These are phyloP conservation scores for Drosophila macrothrix DNA, from an alignment of 2,888 invertebrate species.

Conservation along the genomic window DNA sequence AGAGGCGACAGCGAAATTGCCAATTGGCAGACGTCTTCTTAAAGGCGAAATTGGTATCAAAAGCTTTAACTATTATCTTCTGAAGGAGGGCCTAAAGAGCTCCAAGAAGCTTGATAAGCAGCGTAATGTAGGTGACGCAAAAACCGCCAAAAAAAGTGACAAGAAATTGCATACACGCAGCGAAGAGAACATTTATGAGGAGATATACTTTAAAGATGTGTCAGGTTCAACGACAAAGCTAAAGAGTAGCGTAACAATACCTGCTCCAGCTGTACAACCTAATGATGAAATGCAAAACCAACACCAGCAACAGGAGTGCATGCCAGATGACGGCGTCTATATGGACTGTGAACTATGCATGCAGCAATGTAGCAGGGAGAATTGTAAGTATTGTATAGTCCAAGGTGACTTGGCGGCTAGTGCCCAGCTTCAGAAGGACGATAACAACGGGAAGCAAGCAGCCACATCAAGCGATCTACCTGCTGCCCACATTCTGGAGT, in stretches of 20 bases:
- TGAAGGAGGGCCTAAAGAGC: constrained; percentile 85
- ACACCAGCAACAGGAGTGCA: constrained; percentile 39
- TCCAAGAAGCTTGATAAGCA: constrained; percentile 84
- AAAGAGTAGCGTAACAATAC: constrained; percentile 17
- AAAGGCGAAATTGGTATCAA: constrained; percentile 85
- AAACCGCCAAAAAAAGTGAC: constrained; percentile 13
- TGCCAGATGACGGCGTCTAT: constrained; percentile 56
- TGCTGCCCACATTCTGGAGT: constrained; percentile 83
- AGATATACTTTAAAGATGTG: constrained; percentile 84
- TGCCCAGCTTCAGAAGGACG: constrained; percentile 25
- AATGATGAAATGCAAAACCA: constrained; percentile 56
- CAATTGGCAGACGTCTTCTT: constrained; percentile 84
- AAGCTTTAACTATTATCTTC: constrained; percentile 85
- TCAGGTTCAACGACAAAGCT: constrained; percentile 38
- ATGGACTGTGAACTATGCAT: constrained; percentile 84
- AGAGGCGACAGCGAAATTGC: constrained; percentile 74
- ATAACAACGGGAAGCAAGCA: constrained; percentile 20
- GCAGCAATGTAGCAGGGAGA: constrained; percentile 83
- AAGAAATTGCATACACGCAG: constrained; percentile 82
- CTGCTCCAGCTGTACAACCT: constrained; percentile 40
- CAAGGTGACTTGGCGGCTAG: constrained; percentile 7
- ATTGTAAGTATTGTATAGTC: constrained; percentile 83
- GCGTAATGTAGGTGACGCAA: constrained; percentile 35
- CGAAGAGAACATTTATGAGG: constrained; percentile 85
- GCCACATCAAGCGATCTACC: constrained; percentile 41